Conservation (phyloP, 2,888 invertebrate species). For the Netelia fuscicornis region DNA sequence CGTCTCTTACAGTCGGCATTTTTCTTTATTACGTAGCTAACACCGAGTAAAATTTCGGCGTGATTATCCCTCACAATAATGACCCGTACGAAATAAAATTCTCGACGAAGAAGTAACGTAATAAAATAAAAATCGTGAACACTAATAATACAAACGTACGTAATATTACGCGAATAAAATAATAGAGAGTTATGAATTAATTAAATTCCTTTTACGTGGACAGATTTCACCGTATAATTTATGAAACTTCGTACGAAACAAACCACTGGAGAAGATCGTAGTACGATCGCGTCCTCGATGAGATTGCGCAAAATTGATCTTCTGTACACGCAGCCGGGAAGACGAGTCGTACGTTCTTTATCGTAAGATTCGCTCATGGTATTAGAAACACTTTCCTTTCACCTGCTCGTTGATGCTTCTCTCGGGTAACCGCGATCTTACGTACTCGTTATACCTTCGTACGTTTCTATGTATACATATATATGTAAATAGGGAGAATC, state of each 20-base stretch:
- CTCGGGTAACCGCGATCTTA: constrained; percentile 29
- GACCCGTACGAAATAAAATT: not conserved
- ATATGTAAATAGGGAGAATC: constrained; percentile 4
- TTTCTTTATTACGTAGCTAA: not conserved
- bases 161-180: too few relatives aligned
- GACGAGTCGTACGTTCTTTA: constrained; percentile 53
- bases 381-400: constrained; percentile 69
- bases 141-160: not conserved
- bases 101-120: not conserved
- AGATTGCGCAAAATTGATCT: constrained; percentile 62
- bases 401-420: constrained; percentile 58
- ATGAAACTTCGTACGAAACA: constrained; percentile 55
- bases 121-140: not conserved
- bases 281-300: constrained; percentile 64
- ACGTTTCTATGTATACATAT: not conserved
- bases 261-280: constrained; percentile 51
- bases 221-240: constrained; percentile 23
- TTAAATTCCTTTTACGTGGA: not conserved
- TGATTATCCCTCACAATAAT: constrained; percentile 19
- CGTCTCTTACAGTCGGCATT: not conserved
- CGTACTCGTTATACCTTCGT: not conserved
- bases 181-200: constrained; percentile 7
- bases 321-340: constrained; percentile 37
- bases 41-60: not conserved
- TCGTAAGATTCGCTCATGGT: constrained; percentile 52